A percentile compares a stretch with the other conserved stretches of the same genome.
Conservation (phyloP, 2,888 invertebrate genomes). For the Lithophane socia region DNA sequence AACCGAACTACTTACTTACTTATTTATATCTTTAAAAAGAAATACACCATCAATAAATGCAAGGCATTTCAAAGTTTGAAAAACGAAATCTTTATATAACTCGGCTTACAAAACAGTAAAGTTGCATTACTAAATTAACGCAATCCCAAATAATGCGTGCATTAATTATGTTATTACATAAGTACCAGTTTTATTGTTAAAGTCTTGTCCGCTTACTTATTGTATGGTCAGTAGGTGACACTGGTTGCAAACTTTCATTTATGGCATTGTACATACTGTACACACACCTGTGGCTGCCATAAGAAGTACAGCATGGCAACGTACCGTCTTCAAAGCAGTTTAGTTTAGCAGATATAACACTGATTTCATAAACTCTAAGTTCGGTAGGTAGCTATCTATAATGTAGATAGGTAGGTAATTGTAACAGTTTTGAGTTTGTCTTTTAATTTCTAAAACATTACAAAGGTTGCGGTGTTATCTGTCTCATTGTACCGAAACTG, state of each 20-base stretch:
- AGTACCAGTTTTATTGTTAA: conserved; percentile 30
- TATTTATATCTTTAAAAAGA: not conserved
- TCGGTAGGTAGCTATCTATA: not conserved
- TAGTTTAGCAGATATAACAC: not conserved
- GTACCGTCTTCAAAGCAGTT: too few relatives aligned
- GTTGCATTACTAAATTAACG: conserved; percentile 9
- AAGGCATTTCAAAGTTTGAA: conserved; percentile 10
- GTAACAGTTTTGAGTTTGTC: not conserved
- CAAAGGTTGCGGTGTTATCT: not conserved
- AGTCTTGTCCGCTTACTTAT: conserved; percentile 19
- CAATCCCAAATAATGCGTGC: conserved; percentile 21
- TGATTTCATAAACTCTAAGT: not conserved
- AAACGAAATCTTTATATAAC: conserved; percentile 4
- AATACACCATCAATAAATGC: conserved; percentile 12
- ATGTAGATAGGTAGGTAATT: not conserved
- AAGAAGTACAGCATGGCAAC: conserved; percentile 24
- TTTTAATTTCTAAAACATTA: conserved; percentile 3
- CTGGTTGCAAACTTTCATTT: conserved; percentile 49
- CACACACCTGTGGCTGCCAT: conserved; percentile 17
- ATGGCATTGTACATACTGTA: conserved; percentile 22
- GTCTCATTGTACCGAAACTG: too few relatives aligned
- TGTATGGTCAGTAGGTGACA: conserved; percentile 25
- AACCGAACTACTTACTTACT: not conserved
- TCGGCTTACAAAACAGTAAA: conserved; percentile 8
- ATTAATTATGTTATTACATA: conserved; percentile 25